Percentiles rank a stretch among this genome's conserved stretches.
Evolutionary conservation across 2,888 invertebrate species (phyloP).

Genomic region (Ochropleura leucogaster): DNA sequence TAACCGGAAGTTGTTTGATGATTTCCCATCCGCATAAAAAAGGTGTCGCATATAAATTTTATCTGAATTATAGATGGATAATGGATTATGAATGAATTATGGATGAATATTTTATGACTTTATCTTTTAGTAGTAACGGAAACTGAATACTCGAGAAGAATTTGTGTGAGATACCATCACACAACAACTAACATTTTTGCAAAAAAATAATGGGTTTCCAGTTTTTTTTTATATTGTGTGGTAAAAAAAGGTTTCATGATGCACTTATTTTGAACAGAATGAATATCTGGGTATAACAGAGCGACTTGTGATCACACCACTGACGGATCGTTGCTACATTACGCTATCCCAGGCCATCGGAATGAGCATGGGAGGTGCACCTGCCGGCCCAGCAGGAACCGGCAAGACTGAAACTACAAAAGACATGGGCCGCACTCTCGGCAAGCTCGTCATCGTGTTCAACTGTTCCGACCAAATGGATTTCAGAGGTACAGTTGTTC

Average conservation of each 20-base stretch:
- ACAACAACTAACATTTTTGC: too few species aligned
- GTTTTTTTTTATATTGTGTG: not conserved
- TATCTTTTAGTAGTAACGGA: too few species aligned
- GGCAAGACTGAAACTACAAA: constrained; percentile 98
- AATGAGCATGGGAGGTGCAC: constrained; percentile 97
- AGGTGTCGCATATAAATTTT: too few species aligned
- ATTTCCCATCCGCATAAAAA: too few species aligned
- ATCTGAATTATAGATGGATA: too few species aligned
- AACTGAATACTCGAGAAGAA: too few species aligned
- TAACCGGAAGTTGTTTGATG: too few species aligned
- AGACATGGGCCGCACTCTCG: constrained; percentile 97
- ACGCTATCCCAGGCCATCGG: constrained; percentile 96
- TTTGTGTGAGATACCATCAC: too few species aligned
- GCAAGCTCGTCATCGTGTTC: constrained; percentile 97
- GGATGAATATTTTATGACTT: too few species aligned
- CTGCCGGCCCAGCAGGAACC: constrained; percentile 97
- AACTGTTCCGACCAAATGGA: constrained; percentile 99
- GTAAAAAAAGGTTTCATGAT: not conserved
- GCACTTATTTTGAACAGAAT: constrained; percentile 86
- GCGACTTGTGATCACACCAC: constrained; percentile 96
- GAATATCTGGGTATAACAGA: constrained; percentile 97
- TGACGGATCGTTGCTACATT: constrained; percentile 97
- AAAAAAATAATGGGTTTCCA: too few species aligned
- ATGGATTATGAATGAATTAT: too few species aligned
- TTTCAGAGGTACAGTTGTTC: constrained; percentile 92